Evolutionary conservation across 2,797 vertebrate species (phyloP).

Genomic region (Sebastes alutus): DNA sequence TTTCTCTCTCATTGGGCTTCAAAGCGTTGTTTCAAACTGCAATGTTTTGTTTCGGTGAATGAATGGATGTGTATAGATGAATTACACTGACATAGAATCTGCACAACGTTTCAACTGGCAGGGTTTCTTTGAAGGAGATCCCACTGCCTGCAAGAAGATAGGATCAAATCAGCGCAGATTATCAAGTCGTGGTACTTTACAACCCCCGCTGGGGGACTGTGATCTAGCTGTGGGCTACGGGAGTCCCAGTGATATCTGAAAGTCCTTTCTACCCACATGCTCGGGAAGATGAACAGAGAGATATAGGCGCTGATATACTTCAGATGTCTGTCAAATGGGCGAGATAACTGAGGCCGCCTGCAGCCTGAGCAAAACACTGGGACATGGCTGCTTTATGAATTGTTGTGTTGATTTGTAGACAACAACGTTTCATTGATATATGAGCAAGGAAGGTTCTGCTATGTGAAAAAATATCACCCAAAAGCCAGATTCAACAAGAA

Average conservation of each 20-base stretch:
- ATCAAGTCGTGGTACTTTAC: conserved; percentile 65
- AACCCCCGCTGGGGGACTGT: conserved; percentile 61
- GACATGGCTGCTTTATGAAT: background rate
- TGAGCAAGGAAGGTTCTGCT: background rate
- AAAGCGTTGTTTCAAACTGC: conserved; percentile 12
- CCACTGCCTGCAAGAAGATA: conserved; percentile 56
- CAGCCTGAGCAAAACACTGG: conserved; percentile 19
- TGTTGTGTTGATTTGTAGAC: conserved; percentile 25
- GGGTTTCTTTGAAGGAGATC: conserved; percentile 57
- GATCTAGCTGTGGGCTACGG: conserved; percentile 63
- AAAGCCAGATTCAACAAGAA: background rate
- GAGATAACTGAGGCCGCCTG: conserved; percentile 45
- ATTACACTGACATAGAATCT: conserved; percentile 15
- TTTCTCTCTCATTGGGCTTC: background rate
- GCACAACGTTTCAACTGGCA: conserved; percentile 45
- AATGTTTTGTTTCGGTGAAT: conserved; percentile 29
- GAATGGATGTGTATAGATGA: conserved; percentile 2
- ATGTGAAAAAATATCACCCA: background rate
- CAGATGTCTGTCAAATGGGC: conserved; percentile 59
- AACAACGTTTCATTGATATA: background rate
- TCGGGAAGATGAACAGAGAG: conserved; percentile 60
- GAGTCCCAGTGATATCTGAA: conserved; percentile 56
- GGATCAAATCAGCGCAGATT: conserved; percentile 74
- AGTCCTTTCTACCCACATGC: conserved; percentile 50
- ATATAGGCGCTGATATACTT: conserved; percentile 48